phyloP scores from a whole-genome alignment of 2,113 vertebrate genomes.

The Pimephales promelas region DNA sequence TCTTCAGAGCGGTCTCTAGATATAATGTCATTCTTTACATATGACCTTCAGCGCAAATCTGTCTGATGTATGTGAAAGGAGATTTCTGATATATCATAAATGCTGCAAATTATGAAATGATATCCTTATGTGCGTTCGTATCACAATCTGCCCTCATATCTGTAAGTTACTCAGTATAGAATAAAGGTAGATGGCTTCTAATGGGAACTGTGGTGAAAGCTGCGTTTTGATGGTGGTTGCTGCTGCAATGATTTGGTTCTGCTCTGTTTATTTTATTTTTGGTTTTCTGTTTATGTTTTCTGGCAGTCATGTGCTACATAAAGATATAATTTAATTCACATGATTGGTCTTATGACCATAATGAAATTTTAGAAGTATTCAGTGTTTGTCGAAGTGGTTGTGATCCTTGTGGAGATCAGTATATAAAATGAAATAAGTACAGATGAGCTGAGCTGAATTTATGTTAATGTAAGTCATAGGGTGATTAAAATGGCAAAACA shows the following conservation, averaged over 20 bases:
- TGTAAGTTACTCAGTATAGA: slow-evolving; percentile 10
- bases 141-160: slow-evolving; percentile 18
- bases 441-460: neutral
- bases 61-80: too few relatives aligned
- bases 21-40: slow-evolving; percentile 7
- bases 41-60: neutral
- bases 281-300: neutral
- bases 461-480: neutral
- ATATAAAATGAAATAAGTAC: neutral
- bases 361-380: neutral
- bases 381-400: neutral
- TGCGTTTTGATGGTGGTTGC: slow-evolving; percentile 28
- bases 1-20: neutral
- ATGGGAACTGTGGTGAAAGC: slow-evolving; percentile 27
- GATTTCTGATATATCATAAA: slow-evolving; percentile 13
- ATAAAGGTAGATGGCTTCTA: slow-evolving; percentile 37
- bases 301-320: neutral
- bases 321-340: slow-evolving; percentile 9
- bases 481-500: too few relatives aligned
- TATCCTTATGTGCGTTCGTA: slow-evolving; percentile 38
- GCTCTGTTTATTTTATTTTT: neutral
- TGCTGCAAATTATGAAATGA: slow-evolving; percentile 34
- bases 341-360: slow-evolving; percentile 1
- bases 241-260: neutral
- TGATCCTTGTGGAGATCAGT: neutral